Base-by-base conservation (phyloP, 2,888 invertebrate genomes). In the Euplagia quadripunctaria region DNA sequence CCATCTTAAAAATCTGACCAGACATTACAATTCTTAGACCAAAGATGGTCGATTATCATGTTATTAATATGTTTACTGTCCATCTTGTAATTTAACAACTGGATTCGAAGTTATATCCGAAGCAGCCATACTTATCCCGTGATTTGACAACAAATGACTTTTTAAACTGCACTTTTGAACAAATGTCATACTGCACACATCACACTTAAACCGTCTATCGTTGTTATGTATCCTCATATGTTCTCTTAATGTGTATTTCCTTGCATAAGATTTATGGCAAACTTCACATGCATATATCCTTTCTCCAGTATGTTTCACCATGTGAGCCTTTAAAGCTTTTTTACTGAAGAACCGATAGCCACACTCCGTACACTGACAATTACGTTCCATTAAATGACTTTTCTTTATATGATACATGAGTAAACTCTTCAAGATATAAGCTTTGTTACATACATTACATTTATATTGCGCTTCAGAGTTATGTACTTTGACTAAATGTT, bases 341-440 rank as follows among this genome's bases (percentile, higher is more conserved):
- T 95, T 95, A 72, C 95, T 96, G 79, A 96, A 96, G 72, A 96
- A 96, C 68, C 93, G 87, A 64, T 92, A 94, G 0, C 95, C 96
- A 71, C 96, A 96, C 43, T 96, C 94, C 0, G 93, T 91, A 46
- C 96, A 96, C 68, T 94, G 94, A 73, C 92, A 95, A 31, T 96
- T 93, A 5, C 91, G 79, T 71, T 95, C 95, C 94, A 94, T 95
- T n/a, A 96, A 86, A 82, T 96, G 96, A 65, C 90, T 89, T 65
- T 93, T 93, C 73, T 94, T 94, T 42, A 94, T 94, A 85, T 95
- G 95, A 76, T 87, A 89, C 93, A 93, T 95, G 0, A 95, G 73
- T 12, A 95, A 82, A 1, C 93, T 92, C 49, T 94, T 95, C 0
- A 94, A 49, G 1, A 94, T 87, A 72, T 92, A 95, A 0, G 88